A percentile compares a stretch with the other conserved stretches of the same genome.
Conservation (phyloP, 1,140 invertebrate genomes). For the Drosophila auraria region DNA sequence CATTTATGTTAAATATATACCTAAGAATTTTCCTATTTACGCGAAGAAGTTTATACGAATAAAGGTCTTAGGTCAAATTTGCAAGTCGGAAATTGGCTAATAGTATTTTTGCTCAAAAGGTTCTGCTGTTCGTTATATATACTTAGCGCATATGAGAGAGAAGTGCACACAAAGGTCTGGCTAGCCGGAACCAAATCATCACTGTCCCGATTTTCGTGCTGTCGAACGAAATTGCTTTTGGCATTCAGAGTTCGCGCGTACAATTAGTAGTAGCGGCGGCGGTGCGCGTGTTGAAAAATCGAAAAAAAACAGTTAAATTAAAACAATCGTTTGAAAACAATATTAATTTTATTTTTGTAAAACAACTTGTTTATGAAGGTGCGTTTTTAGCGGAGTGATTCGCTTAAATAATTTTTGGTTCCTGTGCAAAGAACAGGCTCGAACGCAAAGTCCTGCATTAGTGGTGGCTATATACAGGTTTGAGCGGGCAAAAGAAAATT, state of each 20-base stretch:
- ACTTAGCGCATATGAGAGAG: not conserved
- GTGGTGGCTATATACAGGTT: not conserved
- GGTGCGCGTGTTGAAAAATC: slow-evolving; percentile 54
- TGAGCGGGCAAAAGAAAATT: slow-evolving; percentile 24
- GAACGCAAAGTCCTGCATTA: not conserved
- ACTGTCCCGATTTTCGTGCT: slow-evolving; percentile 38
- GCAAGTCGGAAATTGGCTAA: not conserved
- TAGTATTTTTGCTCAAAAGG: not conserved
- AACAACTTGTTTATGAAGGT: slow-evolving; percentile 67
- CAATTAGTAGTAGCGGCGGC: slow-evolving; percentile 52
- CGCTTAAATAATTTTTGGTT: not conserved
- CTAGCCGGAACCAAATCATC: slow-evolving; percentile 29
- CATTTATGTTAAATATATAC: slow-evolving; percentile 21
- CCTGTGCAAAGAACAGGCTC: slow-evolving; percentile 9
- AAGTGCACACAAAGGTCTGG: slow-evolving; percentile 26
- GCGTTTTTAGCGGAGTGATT: slow-evolving; percentile 23
- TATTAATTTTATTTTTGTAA: slow-evolving; percentile 11
- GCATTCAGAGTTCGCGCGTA: slow-evolving; percentile 79
- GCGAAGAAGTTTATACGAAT: not conserved
- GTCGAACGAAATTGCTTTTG: slow-evolving; percentile 58
- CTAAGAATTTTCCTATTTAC: not conserved
- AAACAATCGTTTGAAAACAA: slow-evolving; percentile 39
- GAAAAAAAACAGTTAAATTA: slow-evolving; percentile 64
- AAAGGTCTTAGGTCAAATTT: not conserved
- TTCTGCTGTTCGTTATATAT: not conserved